phyloP scores from a whole-genome alignment of 2,888 invertebrate species.

The Physocephala rufipes region DNA sequence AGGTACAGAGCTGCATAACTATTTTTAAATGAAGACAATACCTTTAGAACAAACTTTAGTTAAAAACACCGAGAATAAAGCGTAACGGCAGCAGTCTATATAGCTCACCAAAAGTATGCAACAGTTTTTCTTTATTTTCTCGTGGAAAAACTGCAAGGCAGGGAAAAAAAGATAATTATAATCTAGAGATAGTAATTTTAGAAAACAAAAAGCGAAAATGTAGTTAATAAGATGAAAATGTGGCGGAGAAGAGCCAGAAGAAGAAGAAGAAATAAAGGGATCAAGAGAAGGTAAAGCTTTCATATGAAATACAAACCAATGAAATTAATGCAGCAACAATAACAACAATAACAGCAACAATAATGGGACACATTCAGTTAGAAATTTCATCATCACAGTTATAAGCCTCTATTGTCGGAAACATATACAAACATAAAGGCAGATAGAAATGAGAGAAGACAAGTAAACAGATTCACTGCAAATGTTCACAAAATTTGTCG shows the following conservation, averaged over 20 bases:
- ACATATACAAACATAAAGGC: not conserved
- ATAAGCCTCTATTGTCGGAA: not conserved
- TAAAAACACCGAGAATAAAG: too few species aligned
- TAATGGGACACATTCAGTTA: not conserved
- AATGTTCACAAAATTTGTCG: not conserved
- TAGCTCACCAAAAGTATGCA: conserved; percentile 3
- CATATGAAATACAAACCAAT: conserved; percentile 5
- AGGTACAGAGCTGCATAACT: too few species aligned
- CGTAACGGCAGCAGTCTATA: too few species aligned
- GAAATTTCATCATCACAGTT: too few species aligned
- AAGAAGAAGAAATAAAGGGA: not conserved
- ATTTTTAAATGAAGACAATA: too few species aligned
- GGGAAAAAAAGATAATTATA: not conserved
- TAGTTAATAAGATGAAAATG: too few species aligned
- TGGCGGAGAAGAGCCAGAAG: too few species aligned
- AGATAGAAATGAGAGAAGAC: too few species aligned
- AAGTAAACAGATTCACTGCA: not conserved
- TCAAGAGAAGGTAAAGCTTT: not conserved
- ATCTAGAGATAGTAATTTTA: not conserved
- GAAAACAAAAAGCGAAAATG: not conserved
- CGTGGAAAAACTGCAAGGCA: too few species aligned
- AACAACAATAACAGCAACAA: not conserved
- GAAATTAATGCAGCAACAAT: conserved; percentile 4
- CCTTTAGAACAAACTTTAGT: too few species aligned
- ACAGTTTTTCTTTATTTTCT: not conserved